Evolutionary conservation across 2,113 vertebrate genomes (phyloP), one percentile per base, ranked within the genome.

Genomic region (Oncorhynchus tshawytscha): DNA sequence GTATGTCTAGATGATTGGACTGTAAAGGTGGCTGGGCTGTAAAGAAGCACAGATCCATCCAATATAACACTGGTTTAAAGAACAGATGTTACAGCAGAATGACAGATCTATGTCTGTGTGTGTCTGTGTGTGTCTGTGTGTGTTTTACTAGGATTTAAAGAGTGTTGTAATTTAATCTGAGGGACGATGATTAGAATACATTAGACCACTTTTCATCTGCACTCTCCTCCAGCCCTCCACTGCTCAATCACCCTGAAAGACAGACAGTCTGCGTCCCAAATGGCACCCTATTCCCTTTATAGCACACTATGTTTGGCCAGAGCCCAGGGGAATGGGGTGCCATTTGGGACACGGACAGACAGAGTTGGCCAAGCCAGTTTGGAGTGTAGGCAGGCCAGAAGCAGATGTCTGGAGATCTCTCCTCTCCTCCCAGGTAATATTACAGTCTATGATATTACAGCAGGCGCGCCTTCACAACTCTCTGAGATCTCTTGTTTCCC

Each of bases 331-430:
- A 1, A 51, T 51, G 9, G 13, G 13, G 4, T 51, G 11, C 12
- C 49, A 51, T 51, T 51, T 51, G 49, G 49, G 12, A 12, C 49
- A 51, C 49, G 1, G 49, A 0, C 3, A 51, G 15, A 15, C 11
- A 51, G 15, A 51, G 49, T 51, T 51, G 12, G 49, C 49, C 49
- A 11, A 51, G 49, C 49, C 49, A 51, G 81, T 84, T 73, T 24
- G 65, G 62, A 86, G 16, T 76, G 66, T 70, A 77, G 22, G 71
- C 67, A 29, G 65, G 60, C 72, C 79, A 71, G 80, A 90, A 86
- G 81, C 87, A 92, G 86, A 90, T 90, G 88, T 85, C 85, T 83
- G 70, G 78, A 87, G 76, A 79, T 68, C 62, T 78, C 72, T 71
- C 29, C 62, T 78, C 69, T 71, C 29, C 57, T 72, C 73, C 6